phyloP scores from a whole-genome alignment of 2,113 vertebrate genomes.

The Ptilonorhynchus violaceus region DNA sequence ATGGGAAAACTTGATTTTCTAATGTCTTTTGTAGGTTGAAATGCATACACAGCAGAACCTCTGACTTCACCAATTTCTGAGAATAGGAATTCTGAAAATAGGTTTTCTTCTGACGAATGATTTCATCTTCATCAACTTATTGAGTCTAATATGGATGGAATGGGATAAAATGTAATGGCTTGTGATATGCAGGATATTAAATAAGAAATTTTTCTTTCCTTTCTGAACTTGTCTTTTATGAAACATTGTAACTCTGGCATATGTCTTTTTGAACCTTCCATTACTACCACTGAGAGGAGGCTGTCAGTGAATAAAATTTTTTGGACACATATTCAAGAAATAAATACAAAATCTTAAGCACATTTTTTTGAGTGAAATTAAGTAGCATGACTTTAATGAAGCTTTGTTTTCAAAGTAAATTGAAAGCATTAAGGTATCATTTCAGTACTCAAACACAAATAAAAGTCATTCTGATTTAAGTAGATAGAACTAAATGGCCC shows the following conservation, averaged over 20 bases:
- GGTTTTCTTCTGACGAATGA: background rate
- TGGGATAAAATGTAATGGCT: background rate
- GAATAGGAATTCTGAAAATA: background rate
- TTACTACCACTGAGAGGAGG: background rate
- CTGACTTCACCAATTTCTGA: background rate
- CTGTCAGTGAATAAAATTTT: background rate
- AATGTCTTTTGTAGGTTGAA: background rate
- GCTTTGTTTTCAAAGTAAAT: background rate
- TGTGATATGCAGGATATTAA: background rate
- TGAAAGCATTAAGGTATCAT: background rate
- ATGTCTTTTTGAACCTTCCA: background rate
- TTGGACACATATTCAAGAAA: background rate
- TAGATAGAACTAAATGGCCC: background rate
- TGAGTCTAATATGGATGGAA: background rate
- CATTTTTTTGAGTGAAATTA: background rate
- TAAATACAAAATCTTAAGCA: background rate
- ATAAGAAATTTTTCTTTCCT: background rate
- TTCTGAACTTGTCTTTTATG: background rate
- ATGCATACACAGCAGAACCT: background rate
- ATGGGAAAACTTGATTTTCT: background rate
- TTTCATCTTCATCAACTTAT: background rate
- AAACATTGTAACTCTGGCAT: background rate
- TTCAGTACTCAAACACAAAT: background rate
- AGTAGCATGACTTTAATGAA: background rate
- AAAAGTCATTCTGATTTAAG: background rate